Evolutionary conservation across 92 coral and sea anemone genomes (phyloP).

Genomic region (Virgularia gustaviana): DNA sequence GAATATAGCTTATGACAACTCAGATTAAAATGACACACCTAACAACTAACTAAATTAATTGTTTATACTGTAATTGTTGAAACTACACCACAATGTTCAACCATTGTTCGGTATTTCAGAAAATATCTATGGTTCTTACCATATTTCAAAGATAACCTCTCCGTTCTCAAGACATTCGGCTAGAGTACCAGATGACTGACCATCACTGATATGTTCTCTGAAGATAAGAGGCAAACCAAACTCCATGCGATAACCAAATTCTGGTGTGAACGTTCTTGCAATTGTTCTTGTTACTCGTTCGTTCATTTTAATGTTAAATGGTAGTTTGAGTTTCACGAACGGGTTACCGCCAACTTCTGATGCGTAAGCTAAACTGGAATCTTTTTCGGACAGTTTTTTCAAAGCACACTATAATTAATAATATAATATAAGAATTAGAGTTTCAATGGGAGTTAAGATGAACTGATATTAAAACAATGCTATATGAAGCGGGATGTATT

Average conservation of each 20-base stretch:
- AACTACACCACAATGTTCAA: not conserved
- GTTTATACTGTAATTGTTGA: too few relatives aligned
- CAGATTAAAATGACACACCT: too few relatives aligned
- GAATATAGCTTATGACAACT: too few relatives aligned
- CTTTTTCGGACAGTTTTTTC: conserved; percentile 41
- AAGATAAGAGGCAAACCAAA: conserved; percentile 59
- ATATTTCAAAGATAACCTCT: conserved; percentile 72
- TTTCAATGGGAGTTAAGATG: too few relatives aligned
- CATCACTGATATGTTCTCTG: conserved; percentile 38
- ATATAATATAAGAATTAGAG: too few relatives aligned
- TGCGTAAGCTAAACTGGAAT: conserved; percentile 71
- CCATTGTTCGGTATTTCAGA: not conserved
- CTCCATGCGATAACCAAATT: conserved; percentile 73
- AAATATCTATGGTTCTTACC: conserved; percentile 72
- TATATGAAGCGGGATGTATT: too few relatives aligned
- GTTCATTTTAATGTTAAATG: conserved; percentile 63
- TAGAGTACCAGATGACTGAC: conserved; percentile 53
- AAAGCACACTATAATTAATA: conserved; percentile 67
- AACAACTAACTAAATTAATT: too few relatives aligned
- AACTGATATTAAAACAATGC: too few relatives aligned
- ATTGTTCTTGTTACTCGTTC: conserved; percentile 71
- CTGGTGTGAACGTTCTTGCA: conserved; percentile 94
- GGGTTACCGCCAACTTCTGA: conserved; percentile 90
- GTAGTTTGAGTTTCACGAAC: conserved; percentile 74
- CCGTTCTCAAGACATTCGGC: conserved; percentile 82